Conservation (phyloP, 2,797 vertebrate species). For the Xenentodon cancila region DNA sequence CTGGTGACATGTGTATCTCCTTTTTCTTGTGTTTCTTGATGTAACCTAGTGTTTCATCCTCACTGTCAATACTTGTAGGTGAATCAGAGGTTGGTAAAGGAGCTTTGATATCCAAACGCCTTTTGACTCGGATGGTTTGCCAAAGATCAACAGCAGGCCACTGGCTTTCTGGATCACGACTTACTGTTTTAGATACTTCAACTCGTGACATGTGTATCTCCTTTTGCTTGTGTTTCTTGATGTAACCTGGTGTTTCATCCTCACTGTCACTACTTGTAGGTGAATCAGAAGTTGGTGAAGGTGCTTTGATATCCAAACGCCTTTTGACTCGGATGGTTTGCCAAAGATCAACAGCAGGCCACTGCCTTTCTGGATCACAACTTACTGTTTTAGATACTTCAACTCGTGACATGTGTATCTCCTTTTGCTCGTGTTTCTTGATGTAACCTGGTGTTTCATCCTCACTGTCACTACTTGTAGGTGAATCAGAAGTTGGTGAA, state of each 20-base stretch:
- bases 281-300: not conserved
- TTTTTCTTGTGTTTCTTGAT: not conserved
- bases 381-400: not conserved
- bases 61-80: conserved; percentile 25
- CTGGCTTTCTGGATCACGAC: not conserved
- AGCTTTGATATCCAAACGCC: conserved; percentile 24
- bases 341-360: conserved; percentile 23
- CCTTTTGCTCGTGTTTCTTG: too few relatives aligned
- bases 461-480: too few relatives aligned
- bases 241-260: not conserved
- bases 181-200: not conserved
- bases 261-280: conserved; percentile 24
- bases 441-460: too few relatives aligned
- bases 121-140: not conserved
- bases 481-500: too few relatives aligned
- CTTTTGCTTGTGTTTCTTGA: too few relatives aligned
- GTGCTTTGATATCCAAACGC: conserved; percentile 24
- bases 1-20: not conserved
- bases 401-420: too few relatives aligned
- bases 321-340: not conserved
- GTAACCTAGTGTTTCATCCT: not conserved
- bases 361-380: not conserved
- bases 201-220: not conserved
- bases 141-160: conserved; percentile 22
- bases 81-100: not conserved